phyloP scores from a whole-genome alignment of 30 jellyfish, hydroid and myxozoan genomes.

The Rhopilema esculentum region DNA sequence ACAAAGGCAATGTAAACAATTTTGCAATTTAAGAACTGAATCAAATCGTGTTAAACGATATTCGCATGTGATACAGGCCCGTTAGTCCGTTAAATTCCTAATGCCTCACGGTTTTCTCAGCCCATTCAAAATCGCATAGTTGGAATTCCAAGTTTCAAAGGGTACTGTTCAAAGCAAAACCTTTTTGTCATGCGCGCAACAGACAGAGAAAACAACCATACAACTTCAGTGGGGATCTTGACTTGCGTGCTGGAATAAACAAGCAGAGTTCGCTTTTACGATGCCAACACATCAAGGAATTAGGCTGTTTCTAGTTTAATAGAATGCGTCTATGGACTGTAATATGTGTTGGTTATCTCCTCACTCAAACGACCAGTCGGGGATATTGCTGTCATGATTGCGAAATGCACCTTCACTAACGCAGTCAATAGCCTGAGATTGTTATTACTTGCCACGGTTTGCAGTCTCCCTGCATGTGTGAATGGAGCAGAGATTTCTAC shows the following conservation, averaged over 20 bases:
- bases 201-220: slow-evolving; percentile 57
- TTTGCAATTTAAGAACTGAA: slow-evolving; percentile 16
- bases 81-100: slow-evolving; percentile 76
- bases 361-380: not conserved
- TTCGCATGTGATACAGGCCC: slow-evolving; percentile 37
- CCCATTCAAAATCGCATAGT: slow-evolving; percentile 59
- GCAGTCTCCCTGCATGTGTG: not conserved
- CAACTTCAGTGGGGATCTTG: not conserved
- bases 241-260: not conserved
- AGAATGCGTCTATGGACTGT: slow-evolving; percentile 24
- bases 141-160: slow-evolving; percentile 57
- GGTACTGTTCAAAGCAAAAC: slow-evolving; percentile 47
- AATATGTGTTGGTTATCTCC: slow-evolving; percentile 15
- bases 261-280: not conserved
- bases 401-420: slow-evolving; percentile 33
- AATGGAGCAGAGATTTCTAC: not conserved
- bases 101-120: slow-evolving; percentile 60
- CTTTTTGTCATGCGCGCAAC: slow-evolving; percentile 62
- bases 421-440: not conserved
- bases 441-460: not conserved
- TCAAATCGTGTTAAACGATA: slow-evolving; percentile 13
- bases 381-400: slow-evolving; percentile 22
- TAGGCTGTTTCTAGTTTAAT: slow-evolving; percentile 4
- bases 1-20: not conserved
- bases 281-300: not conserved